phyloP scores from a whole-genome alignment of 2,797 vertebrate genomes.

The Cuniculus paca region DNA sequence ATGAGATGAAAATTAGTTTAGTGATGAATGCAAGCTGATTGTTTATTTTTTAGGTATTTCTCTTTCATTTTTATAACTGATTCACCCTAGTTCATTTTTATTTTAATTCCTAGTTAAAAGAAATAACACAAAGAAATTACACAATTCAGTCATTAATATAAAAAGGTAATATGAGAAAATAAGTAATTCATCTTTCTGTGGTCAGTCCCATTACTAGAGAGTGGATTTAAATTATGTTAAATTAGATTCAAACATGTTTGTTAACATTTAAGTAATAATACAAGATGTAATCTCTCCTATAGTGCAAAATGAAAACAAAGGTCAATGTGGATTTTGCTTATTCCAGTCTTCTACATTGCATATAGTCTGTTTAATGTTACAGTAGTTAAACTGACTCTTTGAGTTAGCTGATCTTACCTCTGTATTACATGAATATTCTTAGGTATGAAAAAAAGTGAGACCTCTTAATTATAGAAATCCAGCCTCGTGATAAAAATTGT shows the following conservation, averaged over 20 bases:
- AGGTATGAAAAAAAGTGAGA: constrained; percentile 56
- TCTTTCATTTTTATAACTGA: constrained; percentile 45
- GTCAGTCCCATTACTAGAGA: constrained; percentile 30
- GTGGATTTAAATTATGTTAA: neutral
- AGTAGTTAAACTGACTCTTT: constrained; percentile 32
- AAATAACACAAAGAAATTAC: neutral
- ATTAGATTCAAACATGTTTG: neutral
- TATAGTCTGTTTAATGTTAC: constrained; percentile 27
- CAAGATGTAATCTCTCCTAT: neutral
- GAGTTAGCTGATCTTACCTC: constrained; percentile 19
- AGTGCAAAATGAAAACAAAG: constrained; percentile 9
- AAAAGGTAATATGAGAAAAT: constrained; percentile 49
- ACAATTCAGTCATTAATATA: constrained; percentile 19
- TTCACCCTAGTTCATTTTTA: neutral
- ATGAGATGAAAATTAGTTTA: constrained; percentile 54
- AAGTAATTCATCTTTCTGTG: constrained; percentile 26
- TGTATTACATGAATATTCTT: constrained; percentile 42
- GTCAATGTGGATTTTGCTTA: constrained; percentile 10
- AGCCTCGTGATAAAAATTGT: constrained; percentile 35
- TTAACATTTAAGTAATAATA: neutral
- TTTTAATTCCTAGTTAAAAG: constrained; percentile 40
- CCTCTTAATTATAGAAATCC: constrained; percentile 28
- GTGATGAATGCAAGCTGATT: neutral
- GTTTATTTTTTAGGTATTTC: constrained; percentile 23
- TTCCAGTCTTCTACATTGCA: neutral